Conservation (phyloP, 2,113 vertebrate species). For the Perca fluviatilis region DNA sequence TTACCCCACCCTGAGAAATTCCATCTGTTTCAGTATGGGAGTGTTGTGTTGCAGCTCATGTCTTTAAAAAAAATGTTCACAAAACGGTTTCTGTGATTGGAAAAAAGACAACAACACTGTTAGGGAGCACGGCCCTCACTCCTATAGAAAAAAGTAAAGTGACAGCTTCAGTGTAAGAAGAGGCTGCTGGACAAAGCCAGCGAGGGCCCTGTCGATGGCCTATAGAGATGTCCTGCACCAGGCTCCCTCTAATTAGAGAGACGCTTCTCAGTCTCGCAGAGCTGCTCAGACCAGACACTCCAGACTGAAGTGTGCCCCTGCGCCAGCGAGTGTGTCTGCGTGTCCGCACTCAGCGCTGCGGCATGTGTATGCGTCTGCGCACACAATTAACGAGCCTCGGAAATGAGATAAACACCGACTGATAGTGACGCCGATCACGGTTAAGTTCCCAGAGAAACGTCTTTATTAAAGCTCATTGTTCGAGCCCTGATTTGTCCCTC, state of each 20-base stretch:
- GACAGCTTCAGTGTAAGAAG: slow-evolving; percentile 72
- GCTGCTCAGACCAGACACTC: slow-evolving; percentile 76
- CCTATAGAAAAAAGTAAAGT: slow-evolving; percentile 78
- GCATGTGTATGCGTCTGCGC: slow-evolving; percentile 43
- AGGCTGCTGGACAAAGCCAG: slow-evolving; percentile 78
- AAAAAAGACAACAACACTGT: slow-evolving; percentile 50
- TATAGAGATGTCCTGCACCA: slow-evolving; percentile 77
- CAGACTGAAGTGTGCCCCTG: slow-evolving; percentile 80
- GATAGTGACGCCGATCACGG: slow-evolving; percentile 72
- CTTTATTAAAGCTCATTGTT: slow-evolving; percentile 74
- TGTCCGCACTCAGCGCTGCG: slow-evolving; percentile 48
- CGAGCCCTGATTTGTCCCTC: slow-evolving; percentile 45
- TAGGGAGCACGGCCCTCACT: slow-evolving; percentile 52
- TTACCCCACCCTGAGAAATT: background rate
- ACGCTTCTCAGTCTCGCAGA: slow-evolving; percentile 71
- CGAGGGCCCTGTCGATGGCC: slow-evolving; percentile 69
- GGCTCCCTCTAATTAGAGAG: slow-evolving; percentile 81
- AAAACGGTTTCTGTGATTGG: slow-evolving; percentile 53
- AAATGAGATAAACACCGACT: slow-evolving; percentile 78
- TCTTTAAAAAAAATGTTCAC: slow-evolving; percentile 20
- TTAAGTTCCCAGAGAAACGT: slow-evolving; percentile 66
- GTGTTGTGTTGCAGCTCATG: slow-evolving; percentile 15
- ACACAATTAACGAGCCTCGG: slow-evolving; percentile 70
- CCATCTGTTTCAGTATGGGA: background rate
- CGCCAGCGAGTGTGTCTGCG: slow-evolving; percentile 66